Evolutionary conservation across 92 coral and sea anemone genomes (phyloP).

Genomic region (Ricordea florida): DNA sequence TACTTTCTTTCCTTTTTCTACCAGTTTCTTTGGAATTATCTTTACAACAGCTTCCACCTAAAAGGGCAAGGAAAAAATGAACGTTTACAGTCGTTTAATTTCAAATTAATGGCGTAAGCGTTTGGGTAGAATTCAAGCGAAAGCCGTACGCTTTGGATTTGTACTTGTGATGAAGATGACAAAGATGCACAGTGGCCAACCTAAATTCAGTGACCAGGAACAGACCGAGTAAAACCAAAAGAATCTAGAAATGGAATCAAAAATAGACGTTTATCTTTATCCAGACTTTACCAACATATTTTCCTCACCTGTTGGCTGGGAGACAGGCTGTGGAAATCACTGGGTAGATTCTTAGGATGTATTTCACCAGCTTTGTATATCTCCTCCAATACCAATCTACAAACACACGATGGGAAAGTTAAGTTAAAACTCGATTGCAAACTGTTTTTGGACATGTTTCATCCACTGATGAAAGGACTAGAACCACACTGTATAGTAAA

Average conservation of each 20-base stretch:
- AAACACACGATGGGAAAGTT: background rate
- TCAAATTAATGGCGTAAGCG: too few species aligned
- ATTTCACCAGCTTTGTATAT: slow-evolving; percentile 86
- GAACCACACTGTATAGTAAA: too few species aligned
- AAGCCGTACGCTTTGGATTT: too few species aligned
- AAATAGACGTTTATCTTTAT: too few species aligned
- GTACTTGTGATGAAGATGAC: too few species aligned
- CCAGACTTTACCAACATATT: too few species aligned
- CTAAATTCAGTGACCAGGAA: too few species aligned
- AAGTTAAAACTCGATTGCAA: too few species aligned
- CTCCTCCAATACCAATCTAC: slow-evolving; percentile 79
- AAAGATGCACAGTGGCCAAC: too few species aligned
- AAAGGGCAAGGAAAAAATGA: background rate
- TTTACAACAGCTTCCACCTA: slow-evolving; percentile 71
- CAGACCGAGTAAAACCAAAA: too few species aligned
- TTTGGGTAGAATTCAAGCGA: too few species aligned
- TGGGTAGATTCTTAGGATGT: slow-evolving; percentile 64
- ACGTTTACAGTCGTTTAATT: background rate
- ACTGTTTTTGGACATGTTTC: background rate
- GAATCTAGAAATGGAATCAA: too few species aligned
- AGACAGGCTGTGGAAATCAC: slow-evolving; percentile 56
- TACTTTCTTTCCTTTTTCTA: slow-evolving; percentile 67
- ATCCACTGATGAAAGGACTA: background rate
- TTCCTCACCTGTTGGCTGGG: slow-evolving; percentile 74
- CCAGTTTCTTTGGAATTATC: slow-evolving; percentile 61